Evolutionary conservation across 2,797 vertebrate genomes (phyloP), one percentile per base, ranked within the genome.

Genomic region (Cheirogaleus major): DNA sequence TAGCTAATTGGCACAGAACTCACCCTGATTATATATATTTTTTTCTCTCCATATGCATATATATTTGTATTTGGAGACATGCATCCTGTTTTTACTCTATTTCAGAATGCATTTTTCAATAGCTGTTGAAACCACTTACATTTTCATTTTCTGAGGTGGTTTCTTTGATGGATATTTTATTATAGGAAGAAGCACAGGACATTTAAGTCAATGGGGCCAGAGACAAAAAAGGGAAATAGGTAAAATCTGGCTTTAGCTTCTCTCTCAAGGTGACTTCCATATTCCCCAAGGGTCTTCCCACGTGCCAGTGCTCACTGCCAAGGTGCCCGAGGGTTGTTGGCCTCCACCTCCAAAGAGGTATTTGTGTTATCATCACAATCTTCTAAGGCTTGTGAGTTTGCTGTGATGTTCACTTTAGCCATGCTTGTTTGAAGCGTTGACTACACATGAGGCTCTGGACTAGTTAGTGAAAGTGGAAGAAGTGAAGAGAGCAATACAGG

Each of bases 161-260:
- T 97, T 97, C 85, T 93, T 91, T 96, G 96, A 97, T 97, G 95
- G 92, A 45, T 91, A 95, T 97, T 97, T 97, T 97, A 98, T 98
- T 96, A 93, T 95, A 96, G 95, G 92, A 96, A 97, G 95, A 95
- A 95, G 82, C 17, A 12, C 50, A 84, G 78, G 48, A 86, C 30
- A 72, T 76, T 52, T 90, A 96, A 93, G 92, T 93, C 96, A 95
- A 85, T 93, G 94, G 95, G 84, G 87, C 84, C 91, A 95, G 94
- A 96, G 89, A 92, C 38, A 94, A 92, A 96, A 88, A 76, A 73
- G 59, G 57, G 65, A 88, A 97, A 93, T 63, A 93, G 91, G 87
- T 59, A 32, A 76, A 89, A 70, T 95, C 91, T 94, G 76, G 87
- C 59, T 96, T 69, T 61, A 48, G 59, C 23, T 92, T 93, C 59